A percentile compares a stretch with the other conserved stretches of the same genome.
Conservation (phyloP, 2,888 invertebrate species). For the Synanthedon tipuliformis region DNA sequence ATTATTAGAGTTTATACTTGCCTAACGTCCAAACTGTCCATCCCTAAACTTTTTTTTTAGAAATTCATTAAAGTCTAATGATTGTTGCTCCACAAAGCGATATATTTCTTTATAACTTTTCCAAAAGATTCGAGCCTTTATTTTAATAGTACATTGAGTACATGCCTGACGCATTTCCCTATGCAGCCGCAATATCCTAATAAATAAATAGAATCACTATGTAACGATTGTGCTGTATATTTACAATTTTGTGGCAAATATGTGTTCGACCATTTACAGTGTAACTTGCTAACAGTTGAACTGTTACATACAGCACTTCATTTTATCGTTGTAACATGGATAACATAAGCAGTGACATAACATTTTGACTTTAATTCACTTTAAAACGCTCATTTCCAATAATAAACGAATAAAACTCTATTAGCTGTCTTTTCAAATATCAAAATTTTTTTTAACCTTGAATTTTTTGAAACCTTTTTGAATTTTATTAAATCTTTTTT, state of each 20-base stretch:
- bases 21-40: too few relatives aligned
- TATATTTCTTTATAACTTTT: background rate
- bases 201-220: conserved; percentile 20
- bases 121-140: conserved; percentile 4
- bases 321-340: conserved; percentile 2
- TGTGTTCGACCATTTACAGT: conserved; percentile 26
- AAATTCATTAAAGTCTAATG: conserved; percentile 6
- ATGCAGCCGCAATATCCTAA: conserved; percentile 11
- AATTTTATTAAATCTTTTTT: too few relatives aligned
- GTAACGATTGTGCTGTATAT: conserved; percentile 17
- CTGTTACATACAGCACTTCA: conserved; percentile 3
- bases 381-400: too few relatives aligned
- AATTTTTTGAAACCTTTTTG: too few relatives aligned
- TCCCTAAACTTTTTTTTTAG: background rate
- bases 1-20: too few relatives aligned
- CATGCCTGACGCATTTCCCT: conserved; percentile 7
- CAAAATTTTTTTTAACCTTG: too few relatives aligned
- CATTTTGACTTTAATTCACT: conserved; percentile 2
- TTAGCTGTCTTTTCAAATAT: too few relatives aligned
- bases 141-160: background rate
- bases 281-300: conserved; percentile 11
- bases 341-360: conserved; percentile 5
- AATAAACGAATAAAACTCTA: too few relatives aligned
- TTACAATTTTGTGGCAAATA: conserved; percentile 25
- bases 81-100: conserved; percentile 8